Evolutionary conservation across 2,888 invertebrate species (phyloP).

Genomic region (Drosophila falleni): DNA sequence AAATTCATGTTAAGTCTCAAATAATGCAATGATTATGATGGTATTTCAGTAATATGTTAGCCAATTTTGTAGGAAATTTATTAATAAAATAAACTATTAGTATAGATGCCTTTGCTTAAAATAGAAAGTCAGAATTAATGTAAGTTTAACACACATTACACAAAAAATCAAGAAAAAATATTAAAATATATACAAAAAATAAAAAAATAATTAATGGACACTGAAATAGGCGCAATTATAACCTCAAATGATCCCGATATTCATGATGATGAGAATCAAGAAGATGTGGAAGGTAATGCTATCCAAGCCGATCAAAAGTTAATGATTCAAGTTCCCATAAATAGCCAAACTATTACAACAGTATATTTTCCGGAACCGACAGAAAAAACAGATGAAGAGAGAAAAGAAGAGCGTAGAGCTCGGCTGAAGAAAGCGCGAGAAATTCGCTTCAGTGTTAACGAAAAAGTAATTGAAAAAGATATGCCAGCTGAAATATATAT

Average conservation of each 20-base stretch:
- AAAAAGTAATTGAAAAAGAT: not conserved
- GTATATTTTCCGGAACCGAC: not conserved
- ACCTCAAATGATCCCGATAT: not conserved
- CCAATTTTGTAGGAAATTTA: not conserved
- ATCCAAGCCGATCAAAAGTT: not conserved
- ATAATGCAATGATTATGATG: conserved; percentile 2
- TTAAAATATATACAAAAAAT: not conserved
- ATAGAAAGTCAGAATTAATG: not conserved
- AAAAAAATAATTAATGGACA: conserved; percentile 7
- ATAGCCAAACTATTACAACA: not conserved
- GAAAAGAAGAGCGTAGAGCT: not conserved
- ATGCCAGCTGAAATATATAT: not conserved
- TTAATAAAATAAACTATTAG: not conserved
- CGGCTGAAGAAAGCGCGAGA: not conserved
- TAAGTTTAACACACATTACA: conserved; percentile 4
- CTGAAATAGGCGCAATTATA: not conserved
- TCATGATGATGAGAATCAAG: not conserved
- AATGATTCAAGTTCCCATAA: not conserved
- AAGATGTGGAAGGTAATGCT: not conserved
- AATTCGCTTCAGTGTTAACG: not conserved
- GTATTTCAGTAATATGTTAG: not conserved
- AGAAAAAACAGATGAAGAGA: not conserved
- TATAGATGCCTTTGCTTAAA: conserved; percentile 7
- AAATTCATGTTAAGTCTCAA: not conserved
- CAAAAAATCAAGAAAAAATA: conserved; percentile 14